phyloP scores from a whole-genome alignment of 2,797 vertebrate species.

The Esox masquinongy region DNA sequence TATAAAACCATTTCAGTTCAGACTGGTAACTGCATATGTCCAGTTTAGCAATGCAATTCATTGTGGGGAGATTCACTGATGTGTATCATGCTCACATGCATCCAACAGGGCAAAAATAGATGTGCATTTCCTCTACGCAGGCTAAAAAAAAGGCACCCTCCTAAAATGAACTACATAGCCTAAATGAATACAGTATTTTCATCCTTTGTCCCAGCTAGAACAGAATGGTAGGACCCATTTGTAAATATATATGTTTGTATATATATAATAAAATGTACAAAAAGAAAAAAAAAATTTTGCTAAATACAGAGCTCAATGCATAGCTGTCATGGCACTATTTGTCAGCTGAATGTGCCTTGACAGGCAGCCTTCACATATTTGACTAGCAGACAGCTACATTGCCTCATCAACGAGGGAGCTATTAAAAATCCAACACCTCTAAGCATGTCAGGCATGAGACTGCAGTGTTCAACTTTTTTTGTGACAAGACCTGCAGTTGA shows the following conservation, averaged over 20 bases:
- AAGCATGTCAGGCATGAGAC: background rate
- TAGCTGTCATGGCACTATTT: background rate
- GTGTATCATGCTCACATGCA: constrained; percentile 67
- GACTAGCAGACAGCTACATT: background rate
- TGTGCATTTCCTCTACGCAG: constrained; percentile 62
- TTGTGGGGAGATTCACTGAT: constrained; percentile 49
- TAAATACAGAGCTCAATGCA: background rate
- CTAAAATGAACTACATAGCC: constrained; percentile 39
- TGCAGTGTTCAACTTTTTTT: background rate
- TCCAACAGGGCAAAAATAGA: constrained; percentile 60
- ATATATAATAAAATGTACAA: background rate
- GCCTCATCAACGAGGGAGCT: background rate
- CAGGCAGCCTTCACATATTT: background rate
- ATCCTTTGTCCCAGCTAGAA: constrained; percentile 37
- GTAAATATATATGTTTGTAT: too few species aligned
- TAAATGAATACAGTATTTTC: constrained; percentile 26
- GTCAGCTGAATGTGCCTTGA: background rate
- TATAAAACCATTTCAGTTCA: background rate
- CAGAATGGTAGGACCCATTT: background rate
- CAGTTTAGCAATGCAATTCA: background rate
- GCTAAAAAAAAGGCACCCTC: constrained; percentile 52
- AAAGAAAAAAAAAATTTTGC: constrained; percentile 8
- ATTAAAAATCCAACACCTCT: background rate
- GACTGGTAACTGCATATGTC: background rate
- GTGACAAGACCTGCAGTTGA: too few species aligned